Base-by-base conservation (phyloP, 2,888 invertebrate genomes). In the Diarsia dahlii region DNA sequence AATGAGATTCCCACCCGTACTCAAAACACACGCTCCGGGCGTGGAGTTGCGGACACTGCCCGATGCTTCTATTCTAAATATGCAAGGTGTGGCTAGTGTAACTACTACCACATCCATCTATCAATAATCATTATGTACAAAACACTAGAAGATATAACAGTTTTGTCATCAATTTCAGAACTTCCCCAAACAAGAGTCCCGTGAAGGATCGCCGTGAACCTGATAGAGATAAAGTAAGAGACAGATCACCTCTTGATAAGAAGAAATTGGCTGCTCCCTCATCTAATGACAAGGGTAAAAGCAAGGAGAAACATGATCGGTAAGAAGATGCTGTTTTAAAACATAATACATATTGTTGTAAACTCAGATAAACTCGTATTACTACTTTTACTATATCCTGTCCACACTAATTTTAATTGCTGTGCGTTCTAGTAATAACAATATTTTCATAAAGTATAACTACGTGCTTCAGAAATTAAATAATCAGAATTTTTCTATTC, bases 231-330 rank as follows among this genome's bases (percentile, higher is more conserved):
- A 96, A 96, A 86, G 91, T 93, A 15, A 92, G 96, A 71, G 96
- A 96, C 60, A 92, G 96, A 78, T 96, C 96, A 69, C 96, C 96
- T 13, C 76, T 95, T 20, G 96, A 97, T 64, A 96, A 96, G 87
- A 96, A 96, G 87, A 96, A 96, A 88, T 80, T 92, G 67, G 78
- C 92, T 65, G 89, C 89, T 58, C 93, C 95, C 23, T 87, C 91
- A 10, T 80, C 93, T 56, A 94, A 93, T 91, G 96, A 97, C 74
- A 96, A 96, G 89, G 88, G 90, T 18, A 96, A 96, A 88, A 93
- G 86, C 89, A 96, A 96, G 91, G 96, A 96, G 56, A 96, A 95
- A 85, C 93, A 93, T 92, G 96, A 96, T 80, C 93, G 96, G 96
- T 96, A 90, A 84, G 62, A 46, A 63, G 15, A n/a, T 45, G n/a